Base-by-base conservation (phyloP, 2,113 vertebrate genomes). In the Vombatus ursinus region DNA sequence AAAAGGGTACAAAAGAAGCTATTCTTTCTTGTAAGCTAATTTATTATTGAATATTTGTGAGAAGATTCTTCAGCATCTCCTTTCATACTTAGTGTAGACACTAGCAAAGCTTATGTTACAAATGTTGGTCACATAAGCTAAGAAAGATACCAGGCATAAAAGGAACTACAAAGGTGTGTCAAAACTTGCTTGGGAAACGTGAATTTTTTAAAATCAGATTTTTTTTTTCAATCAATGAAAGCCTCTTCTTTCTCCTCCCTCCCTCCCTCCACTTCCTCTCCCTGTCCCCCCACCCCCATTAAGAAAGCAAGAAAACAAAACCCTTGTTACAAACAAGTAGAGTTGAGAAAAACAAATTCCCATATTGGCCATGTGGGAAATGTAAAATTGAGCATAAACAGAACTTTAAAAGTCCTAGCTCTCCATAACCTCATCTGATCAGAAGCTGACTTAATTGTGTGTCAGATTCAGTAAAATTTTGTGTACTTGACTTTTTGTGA, bases 31-130 rank as follows among this genome's bases (percentile, higher is more conserved):
- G 44, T 16, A 94, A 93, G 23, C 68, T 97, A 50, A 52, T 94
- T 90, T 96, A 90, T 91, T 84, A 49, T 91, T 96, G 95, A 95
- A n/a, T 93, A 57, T 91, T 49, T 91, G 47, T 89, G 26, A 52
- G 10, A 49, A 92, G 61, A 50, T 52, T 91, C 51, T 57, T 91
- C 52, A 54, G 37, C 6, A 26, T 91, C 5, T 3, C 68, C 7
- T 95, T 94, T 96, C 68, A 95, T 22, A 54, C 90, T 7, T 51
- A 50, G 31, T 91, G n/a, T 8, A 50, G 37, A 19, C 2, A 90
- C 54, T 84, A 84, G 77, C 84, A 52, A 91, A 49, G n/a, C 3
- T 94, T 92, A 37, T 91, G 47, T 49, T 68, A 14, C 54, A 91
- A 6, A 24, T 57, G 25, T 94, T 93, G 77, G 50, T 93, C 37